Conservation (phyloP, 2,797 vertebrate genomes). For the Coendou prehensilis region DNA sequence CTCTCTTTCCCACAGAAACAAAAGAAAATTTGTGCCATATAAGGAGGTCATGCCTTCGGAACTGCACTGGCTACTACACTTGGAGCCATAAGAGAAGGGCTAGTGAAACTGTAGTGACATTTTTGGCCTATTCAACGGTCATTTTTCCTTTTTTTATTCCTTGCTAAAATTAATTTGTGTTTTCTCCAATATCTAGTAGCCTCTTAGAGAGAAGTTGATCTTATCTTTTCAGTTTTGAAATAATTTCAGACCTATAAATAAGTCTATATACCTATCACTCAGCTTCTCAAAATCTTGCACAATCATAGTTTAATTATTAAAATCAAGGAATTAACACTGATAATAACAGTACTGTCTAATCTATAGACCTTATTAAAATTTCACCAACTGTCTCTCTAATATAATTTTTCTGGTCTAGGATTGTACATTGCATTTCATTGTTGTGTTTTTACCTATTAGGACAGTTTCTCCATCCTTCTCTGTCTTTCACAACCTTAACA, state of each 20-base stretch:
- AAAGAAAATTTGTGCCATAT: background rate
- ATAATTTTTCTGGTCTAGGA: background rate
- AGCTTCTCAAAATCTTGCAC: background rate
- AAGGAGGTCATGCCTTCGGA: background rate
- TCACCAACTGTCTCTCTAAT: background rate
- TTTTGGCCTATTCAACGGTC: background rate
- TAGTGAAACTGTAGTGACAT: background rate
- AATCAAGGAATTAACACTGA: slow-evolving; percentile 33
- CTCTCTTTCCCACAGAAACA: background rate
- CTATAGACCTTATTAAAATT: background rate
- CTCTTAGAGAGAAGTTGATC: background rate
- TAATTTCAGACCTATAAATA: slow-evolving; percentile 39
- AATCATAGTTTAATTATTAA: slow-evolving; percentile 14
- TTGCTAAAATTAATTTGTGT: slow-evolving; percentile 5
- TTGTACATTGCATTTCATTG: background rate
- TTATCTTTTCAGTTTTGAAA: slow-evolving; percentile 43
- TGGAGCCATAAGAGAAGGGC: background rate
- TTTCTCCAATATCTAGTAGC: slow-evolving; percentile 20
- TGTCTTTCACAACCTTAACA: background rate
- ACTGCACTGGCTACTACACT: background rate
- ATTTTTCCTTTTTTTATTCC: background rate
- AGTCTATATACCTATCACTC: background rate
- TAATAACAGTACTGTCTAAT: background rate
- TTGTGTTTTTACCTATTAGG: background rate
- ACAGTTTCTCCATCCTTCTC: background rate